phyloP scores from a whole-genome alignment of 2,888 invertebrate species.

The Lasioglossum oenotherae region DNA sequence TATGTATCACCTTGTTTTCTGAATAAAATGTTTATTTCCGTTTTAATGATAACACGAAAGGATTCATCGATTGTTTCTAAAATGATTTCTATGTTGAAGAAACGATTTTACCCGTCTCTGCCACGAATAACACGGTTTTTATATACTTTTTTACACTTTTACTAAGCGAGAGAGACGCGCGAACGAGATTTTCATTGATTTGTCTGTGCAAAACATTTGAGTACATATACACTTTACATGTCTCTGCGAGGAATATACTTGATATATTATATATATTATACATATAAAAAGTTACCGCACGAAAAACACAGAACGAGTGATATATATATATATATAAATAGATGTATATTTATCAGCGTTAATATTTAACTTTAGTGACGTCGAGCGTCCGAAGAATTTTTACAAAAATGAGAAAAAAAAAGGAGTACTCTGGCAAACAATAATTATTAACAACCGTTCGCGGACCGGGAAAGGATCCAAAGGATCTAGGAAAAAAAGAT shows the following conservation, averaged over 20 bases:
- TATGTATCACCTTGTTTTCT: background rate
- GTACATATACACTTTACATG: constrained; percentile 55
- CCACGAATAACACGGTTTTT: constrained; percentile 32
- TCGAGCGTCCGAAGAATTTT: constrained; percentile 49
- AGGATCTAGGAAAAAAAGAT: background rate
- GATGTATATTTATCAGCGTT: constrained; percentile 66
- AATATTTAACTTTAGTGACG: constrained; percentile 60
- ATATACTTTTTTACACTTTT: constrained; percentile 68
- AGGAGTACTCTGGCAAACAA: constrained; percentile 32
- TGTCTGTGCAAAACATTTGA: constrained; percentile 46
- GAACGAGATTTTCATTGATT: constrained; percentile 51
- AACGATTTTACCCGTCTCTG: constrained; percentile 10
- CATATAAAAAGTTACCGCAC: constrained; percentile 70
- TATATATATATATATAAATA: constrained; percentile 49
- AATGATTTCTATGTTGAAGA: background rate
- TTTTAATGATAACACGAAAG: background rate
- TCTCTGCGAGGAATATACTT: constrained; percentile 45
- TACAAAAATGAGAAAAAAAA: constrained; percentile 20
- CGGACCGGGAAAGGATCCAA: constrained; percentile 14
- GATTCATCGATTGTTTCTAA: background rate
- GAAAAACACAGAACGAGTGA: constrained; percentile 57
- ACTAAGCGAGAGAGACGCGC: constrained; percentile 14
- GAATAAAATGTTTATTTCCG: background rate
- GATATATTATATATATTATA: constrained; percentile 38
- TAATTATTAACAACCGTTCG: constrained; percentile 20